Percentiles rank a stretch among this genome's conserved stretches.
These are phyloP conservation scores for Leptothorax acervorum DNA, from an alignment of 2,888 invertebrate genomes.

Conservation along the genomic window DNA sequence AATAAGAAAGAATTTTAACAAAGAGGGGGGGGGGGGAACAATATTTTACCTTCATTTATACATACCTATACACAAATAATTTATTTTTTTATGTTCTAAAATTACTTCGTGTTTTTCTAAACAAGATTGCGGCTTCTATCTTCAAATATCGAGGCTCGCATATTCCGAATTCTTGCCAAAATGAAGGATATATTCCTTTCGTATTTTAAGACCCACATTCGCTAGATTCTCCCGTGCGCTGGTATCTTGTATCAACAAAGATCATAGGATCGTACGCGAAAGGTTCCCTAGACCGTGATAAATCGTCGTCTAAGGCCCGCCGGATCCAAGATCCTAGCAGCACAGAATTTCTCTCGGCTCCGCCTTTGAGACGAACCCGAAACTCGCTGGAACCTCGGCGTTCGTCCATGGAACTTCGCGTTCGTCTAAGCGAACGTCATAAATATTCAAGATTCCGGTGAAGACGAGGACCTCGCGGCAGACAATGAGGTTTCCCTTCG, in stretches of 20 bases:
- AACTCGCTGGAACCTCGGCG: conserved; percentile 38
- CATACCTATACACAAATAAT: background rate
- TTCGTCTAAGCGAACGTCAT: conserved; percentile 47
- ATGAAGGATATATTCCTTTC: conserved; percentile 14
- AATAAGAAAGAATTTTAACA: background rate
- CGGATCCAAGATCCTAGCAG: conserved; percentile 38
- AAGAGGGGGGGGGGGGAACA: background rate
- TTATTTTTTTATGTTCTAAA: background rate
- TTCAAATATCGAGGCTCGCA: background rate
- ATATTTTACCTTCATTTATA: background rate
- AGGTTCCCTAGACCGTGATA: conserved; percentile 49
- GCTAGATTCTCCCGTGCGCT: conserved; percentile 25
- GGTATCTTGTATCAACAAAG: conserved; percentile 53
- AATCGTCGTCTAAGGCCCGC: conserved; percentile 44
- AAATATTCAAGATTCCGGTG: conserved; percentile 52
- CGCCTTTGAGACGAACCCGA: conserved; percentile 38
- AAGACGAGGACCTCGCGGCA: conserved; percentile 43
- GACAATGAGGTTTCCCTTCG: conserved; percentile 51
- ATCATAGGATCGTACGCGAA: conserved; percentile 46
- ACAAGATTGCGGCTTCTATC: background rate
- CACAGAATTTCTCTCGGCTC: conserved; percentile 43
- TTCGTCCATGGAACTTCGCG: conserved; percentile 32
- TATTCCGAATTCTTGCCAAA: conserved; percentile 21
- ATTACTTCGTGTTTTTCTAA: background rate
- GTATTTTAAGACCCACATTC: conserved; percentile 29